Evolutionary conservation across 2,888 invertebrate genomes (phyloP).

Genomic region (Sicus ferrugineus): DNA sequence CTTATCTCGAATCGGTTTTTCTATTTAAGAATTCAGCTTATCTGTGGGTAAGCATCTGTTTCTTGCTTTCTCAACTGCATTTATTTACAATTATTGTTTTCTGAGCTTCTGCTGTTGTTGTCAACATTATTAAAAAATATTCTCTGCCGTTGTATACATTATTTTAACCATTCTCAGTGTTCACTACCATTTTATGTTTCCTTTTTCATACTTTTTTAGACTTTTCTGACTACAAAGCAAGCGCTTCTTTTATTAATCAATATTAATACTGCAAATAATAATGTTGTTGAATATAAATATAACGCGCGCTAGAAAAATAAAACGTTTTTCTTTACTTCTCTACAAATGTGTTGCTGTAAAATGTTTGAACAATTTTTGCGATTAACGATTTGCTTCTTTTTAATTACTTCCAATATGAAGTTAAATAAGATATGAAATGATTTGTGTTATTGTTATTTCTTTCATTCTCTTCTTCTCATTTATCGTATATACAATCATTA

Average conservation of each 20-base stretch:
- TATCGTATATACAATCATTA: background rate
- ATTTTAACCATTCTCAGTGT: background rate
- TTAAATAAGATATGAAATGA: slow-evolving; percentile 30
- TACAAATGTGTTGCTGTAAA: slow-evolving; percentile 33
- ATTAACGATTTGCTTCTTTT: background rate
- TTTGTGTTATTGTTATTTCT: slow-evolving; percentile 24
- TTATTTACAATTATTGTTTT: slow-evolving; percentile 3
- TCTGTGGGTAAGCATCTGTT: too few relatives aligned
- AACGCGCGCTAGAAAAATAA: slow-evolving; percentile 27
- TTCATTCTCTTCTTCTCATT: slow-evolving; percentile 21
- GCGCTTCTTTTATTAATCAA: slow-evolving; percentile 3
- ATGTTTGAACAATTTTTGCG: too few relatives aligned
- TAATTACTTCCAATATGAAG: background rate
- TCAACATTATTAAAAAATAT: slow-evolving; percentile 15
- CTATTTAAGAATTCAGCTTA: too few relatives aligned
- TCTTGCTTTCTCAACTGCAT: background rate
- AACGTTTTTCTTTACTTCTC: slow-evolving; percentile 28
- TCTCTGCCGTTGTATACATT: too few relatives aligned
- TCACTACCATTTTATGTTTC: slow-evolving; percentile 14
- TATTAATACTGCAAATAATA: slow-evolving; percentile 41
- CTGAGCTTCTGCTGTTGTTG: slow-evolving; percentile 16
- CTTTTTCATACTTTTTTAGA: slow-evolving; percentile 5
- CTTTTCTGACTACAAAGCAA: background rate
- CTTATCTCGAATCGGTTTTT: too few relatives aligned
- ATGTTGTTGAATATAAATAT: background rate